phyloP scores from a whole-genome alignment of 2,888 invertebrate species.

The Drosophila mulleri region DNA sequence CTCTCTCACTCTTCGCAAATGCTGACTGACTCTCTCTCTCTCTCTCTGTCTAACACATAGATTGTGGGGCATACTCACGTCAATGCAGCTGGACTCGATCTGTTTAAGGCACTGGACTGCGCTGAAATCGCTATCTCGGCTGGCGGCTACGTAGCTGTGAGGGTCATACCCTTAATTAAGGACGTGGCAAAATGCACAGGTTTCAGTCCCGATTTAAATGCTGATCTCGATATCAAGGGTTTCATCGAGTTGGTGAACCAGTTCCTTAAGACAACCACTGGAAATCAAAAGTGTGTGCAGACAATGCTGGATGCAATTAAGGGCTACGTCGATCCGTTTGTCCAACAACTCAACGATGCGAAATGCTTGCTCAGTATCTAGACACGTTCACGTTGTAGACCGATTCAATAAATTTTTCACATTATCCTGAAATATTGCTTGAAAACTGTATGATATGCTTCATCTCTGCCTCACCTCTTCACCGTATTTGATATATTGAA shows the following conservation, averaged over 20 bases:
- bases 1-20: neutral
- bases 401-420: no score
- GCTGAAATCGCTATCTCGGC: neutral
- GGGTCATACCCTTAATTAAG: neutral
- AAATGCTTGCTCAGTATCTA: neutral
- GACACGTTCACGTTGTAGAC: neutral
- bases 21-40: neutral
- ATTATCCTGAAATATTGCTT: no score
- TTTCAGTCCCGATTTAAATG: fast-evolving
- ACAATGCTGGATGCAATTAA: neutral
- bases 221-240: neutral
- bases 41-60: neutral
- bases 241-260: neutral
- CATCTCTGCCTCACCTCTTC: no score
- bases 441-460: no score
- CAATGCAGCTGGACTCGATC: slow-evolving; percentile 8
- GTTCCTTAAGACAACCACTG: neutral
- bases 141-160: neutral
- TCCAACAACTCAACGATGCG: neutral
- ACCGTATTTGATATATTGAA: no score
- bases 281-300: neutral
- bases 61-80: neutral
- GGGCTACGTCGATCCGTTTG: neutral
- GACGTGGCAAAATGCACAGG: neutral
- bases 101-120: neutral